phyloP scores from a whole-genome alignment of 2,888 invertebrate species.

The Caenorhabditis uteleia region DNA sequence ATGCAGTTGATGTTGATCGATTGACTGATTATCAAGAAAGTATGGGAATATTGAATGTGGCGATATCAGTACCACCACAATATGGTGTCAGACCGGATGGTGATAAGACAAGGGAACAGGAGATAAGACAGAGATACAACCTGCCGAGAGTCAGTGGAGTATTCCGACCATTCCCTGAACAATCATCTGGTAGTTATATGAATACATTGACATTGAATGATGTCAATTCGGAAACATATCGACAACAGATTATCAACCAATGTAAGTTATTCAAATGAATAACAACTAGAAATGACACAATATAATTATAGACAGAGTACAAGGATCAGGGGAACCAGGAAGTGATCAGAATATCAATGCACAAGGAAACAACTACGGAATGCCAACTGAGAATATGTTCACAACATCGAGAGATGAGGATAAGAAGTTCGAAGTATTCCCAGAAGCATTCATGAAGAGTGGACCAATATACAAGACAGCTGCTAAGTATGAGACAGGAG shows the following conservation, averaged over 20 bases:
- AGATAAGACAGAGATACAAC: slow-evolving; percentile 57
- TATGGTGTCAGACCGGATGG: slow-evolving; percentile 67
- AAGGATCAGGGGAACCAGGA: slow-evolving; percentile 64
- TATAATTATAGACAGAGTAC: slow-evolving; percentile 60
- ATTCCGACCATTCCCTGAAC: slow-evolving; percentile 69
- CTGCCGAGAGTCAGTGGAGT: slow-evolving; percentile 62
- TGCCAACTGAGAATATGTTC: slow-evolving; percentile 69
- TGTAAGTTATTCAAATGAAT: slow-evolving; percentile 43
- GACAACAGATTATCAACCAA: slow-evolving; percentile 63
- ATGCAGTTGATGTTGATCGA: slow-evolving; percentile 63
- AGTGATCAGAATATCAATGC: slow-evolving; percentile 54
- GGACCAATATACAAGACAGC: slow-evolving; percentile 63
- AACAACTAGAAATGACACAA: background rate
- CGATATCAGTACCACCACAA: slow-evolving; percentile 61
- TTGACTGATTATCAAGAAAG: slow-evolving; percentile 64
- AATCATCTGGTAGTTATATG: slow-evolving; percentile 52
- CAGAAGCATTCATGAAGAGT: slow-evolving; percentile 65
- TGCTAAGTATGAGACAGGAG: slow-evolving; percentile 60
- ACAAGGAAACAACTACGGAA: slow-evolving; percentile 28
- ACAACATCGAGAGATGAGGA: slow-evolving; percentile 63
- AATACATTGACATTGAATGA: slow-evolving; percentile 58
- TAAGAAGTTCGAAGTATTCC: slow-evolving; percentile 67
- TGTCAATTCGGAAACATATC: slow-evolving; percentile 63
- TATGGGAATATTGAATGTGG: slow-evolving; percentile 67
- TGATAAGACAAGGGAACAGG: slow-evolving; percentile 64